Percentiles rank a stretch among this genome's conserved stretches.
Conservation (phyloP, 1,140 invertebrate species). For the Drosophila serrata region DNA sequence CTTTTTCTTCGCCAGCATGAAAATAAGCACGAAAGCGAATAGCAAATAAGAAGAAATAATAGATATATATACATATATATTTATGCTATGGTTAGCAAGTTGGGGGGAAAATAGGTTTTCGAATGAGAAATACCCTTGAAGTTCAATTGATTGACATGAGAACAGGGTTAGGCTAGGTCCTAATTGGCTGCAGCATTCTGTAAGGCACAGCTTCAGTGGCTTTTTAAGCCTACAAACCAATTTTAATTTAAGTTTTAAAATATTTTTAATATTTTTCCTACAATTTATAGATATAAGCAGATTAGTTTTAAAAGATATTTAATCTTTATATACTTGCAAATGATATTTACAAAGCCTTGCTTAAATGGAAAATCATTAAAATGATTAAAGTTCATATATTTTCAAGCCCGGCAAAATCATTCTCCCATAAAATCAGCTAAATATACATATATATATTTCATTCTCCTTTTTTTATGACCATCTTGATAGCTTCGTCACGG, state of each 20-base stretch:
- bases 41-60: constrained; percentile 21
- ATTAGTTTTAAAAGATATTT: background rate
- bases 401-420: background rate
- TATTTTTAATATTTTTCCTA: background rate
- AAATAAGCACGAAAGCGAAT: constrained; percentile 48
- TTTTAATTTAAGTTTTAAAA: background rate
- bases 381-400: background rate
- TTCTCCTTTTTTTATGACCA: constrained; percentile 1
- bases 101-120: constrained; percentile 2
- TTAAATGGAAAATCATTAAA: background rate
- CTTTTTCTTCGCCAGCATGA: constrained; percentile 32
- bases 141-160: background rate
- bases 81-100: constrained; percentile 5
- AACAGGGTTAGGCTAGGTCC: background rate
- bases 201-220: background rate
- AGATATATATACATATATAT: constrained; percentile 1
- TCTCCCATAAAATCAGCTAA: constrained; percentile 25
- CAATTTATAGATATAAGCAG: background rate
- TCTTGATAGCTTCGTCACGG: constrained; percentile 18
- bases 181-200: too few species aligned
- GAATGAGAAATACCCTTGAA: constrained; percentile 5
- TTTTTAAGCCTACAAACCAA: background rate
- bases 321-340: too few species aligned
- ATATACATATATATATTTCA: background rate
- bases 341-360: background rate